phyloP scores from a whole-genome alignment of 2,797 vertebrate genomes.

The Sciaenops ocellatus region DNA sequence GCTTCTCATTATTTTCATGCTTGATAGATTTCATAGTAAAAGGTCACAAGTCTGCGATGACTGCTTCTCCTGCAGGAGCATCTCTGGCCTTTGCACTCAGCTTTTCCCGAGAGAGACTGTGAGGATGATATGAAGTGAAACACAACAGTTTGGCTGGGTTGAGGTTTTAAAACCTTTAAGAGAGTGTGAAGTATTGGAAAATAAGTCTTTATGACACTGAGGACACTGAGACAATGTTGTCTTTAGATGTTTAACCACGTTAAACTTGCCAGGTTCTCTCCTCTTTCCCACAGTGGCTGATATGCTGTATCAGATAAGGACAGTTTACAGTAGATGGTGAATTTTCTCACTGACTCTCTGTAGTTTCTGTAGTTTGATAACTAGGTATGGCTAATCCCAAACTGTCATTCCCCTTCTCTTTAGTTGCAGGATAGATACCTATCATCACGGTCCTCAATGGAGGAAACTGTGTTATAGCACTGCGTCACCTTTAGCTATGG shows the following conservation, averaged over 20 bases:
- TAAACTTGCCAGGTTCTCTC: background rate
- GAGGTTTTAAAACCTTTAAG: background rate
- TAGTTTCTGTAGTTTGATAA: constrained; percentile 3
- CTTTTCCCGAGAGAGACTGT: background rate
- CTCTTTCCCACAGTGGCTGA: constrained; percentile 5
- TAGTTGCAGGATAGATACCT: background rate
- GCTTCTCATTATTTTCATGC: constrained; percentile 31
- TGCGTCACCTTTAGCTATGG: background rate
- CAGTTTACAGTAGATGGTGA: background rate
- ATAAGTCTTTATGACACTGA: background rate
- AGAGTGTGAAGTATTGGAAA: background rate
- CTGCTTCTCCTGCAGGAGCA: constrained; percentile 9
- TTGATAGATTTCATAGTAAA: constrained; percentile 18
- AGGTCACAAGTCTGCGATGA: constrained; percentile 43
- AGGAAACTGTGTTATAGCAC: background rate
- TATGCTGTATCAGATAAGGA: background rate
- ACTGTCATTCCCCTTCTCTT: background rate
- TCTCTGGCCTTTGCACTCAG: constrained; percentile 12
- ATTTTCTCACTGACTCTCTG: background rate
- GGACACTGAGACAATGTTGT: background rate
- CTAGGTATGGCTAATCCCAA: background rate
- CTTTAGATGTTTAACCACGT: background rate
- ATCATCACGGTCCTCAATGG: background rate
- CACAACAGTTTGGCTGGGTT: background rate
- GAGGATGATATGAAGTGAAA: constrained; percentile 9